Percentiles rank a stretch among this genome's conserved stretches.
Conservation (phyloP, 2,113 vertebrate species). For the Psittacula cyanocephala region DNA sequence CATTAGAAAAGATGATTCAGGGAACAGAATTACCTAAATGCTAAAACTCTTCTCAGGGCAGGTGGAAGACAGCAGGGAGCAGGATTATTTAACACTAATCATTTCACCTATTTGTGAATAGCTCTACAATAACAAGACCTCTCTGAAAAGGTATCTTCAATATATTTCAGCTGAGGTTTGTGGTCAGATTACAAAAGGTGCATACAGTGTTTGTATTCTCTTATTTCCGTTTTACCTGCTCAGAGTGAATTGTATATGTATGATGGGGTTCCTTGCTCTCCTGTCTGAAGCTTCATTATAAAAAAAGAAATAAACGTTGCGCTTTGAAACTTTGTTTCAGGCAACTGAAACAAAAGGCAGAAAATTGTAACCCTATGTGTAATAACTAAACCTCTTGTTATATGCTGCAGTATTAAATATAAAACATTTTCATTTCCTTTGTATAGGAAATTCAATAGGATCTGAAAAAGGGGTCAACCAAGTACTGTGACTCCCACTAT, state of each 20-base stretch:
- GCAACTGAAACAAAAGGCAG: constrained; percentile 69
- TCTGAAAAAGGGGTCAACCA: constrained; percentile 73
- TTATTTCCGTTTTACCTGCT: neutral
- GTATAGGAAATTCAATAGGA: constrained; percentile 78
- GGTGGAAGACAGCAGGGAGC: neutral
- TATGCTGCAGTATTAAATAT: constrained; percentile 74
- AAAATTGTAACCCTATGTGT: constrained; percentile 61
- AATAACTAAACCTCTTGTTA: constrained; percentile 76
- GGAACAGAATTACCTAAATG: neutral
- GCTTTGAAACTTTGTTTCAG: constrained; percentile 61
- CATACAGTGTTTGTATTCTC: neutral
- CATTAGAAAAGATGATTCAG: neutral
- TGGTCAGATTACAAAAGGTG: neutral
- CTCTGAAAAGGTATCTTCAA: neutral
- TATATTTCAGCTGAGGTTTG: neutral
- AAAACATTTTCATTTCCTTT: constrained; percentile 81
- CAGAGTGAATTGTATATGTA: neutral
- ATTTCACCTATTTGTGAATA: neutral
- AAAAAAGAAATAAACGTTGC: neutral
- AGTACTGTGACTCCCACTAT: constrained; percentile 72
- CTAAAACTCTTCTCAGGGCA: neutral
- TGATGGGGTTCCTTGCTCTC: neutral
- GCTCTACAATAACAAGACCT: neutral
- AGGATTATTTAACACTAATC: neutral
- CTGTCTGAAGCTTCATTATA: neutral